Base-by-base conservation (phyloP, 2,113 vertebrate genomes). In the Lucifuga dentata region DNA sequence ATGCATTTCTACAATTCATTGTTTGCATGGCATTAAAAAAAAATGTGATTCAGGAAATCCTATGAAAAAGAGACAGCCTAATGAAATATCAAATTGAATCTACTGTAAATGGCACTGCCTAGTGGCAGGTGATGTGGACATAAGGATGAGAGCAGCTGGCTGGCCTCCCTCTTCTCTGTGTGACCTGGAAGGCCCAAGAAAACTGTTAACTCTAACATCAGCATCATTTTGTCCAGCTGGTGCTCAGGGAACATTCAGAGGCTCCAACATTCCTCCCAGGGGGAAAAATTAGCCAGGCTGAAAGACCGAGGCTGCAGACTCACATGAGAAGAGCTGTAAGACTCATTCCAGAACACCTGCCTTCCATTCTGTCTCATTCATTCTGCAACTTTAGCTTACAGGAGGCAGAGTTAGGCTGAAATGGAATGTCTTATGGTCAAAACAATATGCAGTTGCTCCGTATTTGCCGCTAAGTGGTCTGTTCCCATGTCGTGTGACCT, bases 401-500 rank as follows among this genome's bases (percentile, higher is more conserved):
- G 67, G 50, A 59, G 43, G 35, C 63, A 36, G 36, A 60, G 44
- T 40, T 52, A 33, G 43, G 62, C 59, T 63, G 62, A 41, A 63
- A 77, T 50, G 38, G 38, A 64, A 62, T 21, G 65, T 57, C 68
- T 81, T 11, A 2, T 48, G 74, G 71, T 86, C 75, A 46, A 65
- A 71, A 62, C 68, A 77, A 62, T 62, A 64, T 58, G 65, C 61
- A 33, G 35, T 50, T 63, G 38, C 73, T 81, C 53, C 71, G 68
- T 62, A 63, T 75, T 67, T 55, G 73, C 65, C 60, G 68, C 63
- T 71, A 72, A 83, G 67, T 77, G 70, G 69, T 38, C 59, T 52
- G 60, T 83, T 81, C 74, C 83, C 74, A 62, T 75, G 62, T 56
- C 60, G 66, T n/a, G 78, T 77, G 83, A 79, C 74, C 85, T 46